Evolutionary conservation across 2,113 vertebrate genomes (phyloP).

Genomic region (Xerus inauris): DNA sequence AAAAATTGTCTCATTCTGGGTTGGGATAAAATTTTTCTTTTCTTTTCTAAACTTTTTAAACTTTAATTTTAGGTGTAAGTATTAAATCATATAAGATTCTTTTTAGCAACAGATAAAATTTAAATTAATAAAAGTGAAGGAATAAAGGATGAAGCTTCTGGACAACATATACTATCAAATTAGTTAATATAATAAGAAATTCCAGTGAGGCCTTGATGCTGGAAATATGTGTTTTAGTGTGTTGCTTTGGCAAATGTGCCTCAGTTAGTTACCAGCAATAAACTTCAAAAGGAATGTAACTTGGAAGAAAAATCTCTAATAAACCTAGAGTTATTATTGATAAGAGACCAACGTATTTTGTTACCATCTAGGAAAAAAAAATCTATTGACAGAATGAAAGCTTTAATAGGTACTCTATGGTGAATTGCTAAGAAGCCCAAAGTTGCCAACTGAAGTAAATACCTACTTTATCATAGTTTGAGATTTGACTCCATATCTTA

Average conservation of each 20-base stretch:
- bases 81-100: neutral
- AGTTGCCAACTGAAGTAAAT: neutral
- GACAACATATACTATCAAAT: neutral
- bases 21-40: constrained; percentile 30
- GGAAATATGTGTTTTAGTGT: constrained; percentile 37
- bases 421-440: neutral
- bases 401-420: neutral
- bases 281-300: constrained; percentile 44
- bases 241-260: constrained; percentile 8
- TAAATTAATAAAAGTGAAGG: neutral
- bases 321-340: neutral
- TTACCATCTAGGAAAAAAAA: constrained; percentile 33
- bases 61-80: neutral
- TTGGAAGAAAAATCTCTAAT: constrained; percentile 43
- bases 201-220: neutral
- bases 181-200: neutral
- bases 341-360: constrained; percentile 11
- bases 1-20: neutral
- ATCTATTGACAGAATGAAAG: constrained; percentile 1
- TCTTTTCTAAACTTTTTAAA: neutral
- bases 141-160: neutral
- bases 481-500: neutral
- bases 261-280: constrained; percentile 50
- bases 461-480: neutral
- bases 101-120: constrained; percentile 25